Conservation (phyloP, 2,888 invertebrate genomes). For the Microdon myrmicae region DNA sequence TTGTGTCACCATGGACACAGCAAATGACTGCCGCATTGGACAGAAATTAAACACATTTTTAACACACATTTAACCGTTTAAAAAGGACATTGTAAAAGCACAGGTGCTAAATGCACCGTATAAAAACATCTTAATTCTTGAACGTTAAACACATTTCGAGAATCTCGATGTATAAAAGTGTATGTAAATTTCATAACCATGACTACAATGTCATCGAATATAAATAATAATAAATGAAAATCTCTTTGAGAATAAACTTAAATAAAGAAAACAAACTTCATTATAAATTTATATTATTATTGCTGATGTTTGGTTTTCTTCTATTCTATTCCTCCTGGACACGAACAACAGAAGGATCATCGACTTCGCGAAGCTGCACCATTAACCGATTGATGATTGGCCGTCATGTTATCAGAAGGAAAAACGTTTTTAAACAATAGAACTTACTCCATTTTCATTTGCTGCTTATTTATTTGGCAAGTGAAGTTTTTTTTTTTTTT, state of each 20-base stretch:
- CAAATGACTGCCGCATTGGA: too few species aligned
- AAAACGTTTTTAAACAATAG: conserved; percentile 46
- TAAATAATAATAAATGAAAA: conserved; percentile 4
- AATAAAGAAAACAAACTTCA: not conserved
- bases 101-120: too few species aligned
- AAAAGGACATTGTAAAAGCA: too few species aligned
- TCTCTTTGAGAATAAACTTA: too few species aligned
- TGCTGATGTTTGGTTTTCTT: conserved; percentile 11
- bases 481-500: conserved; percentile 2
- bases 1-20: too few species aligned
- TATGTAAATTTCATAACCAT: conserved; percentile 35
- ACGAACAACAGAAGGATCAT: conserved; percentile 9
- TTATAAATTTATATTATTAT: conserved; percentile 22
- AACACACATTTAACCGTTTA: not conserved
- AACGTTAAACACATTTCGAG: not conserved
- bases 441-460: conserved; percentile 1
- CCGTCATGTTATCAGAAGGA: conserved; percentile 26
- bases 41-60: too few species aligned
- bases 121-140: too few species aligned
- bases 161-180: conserved; percentile 24
- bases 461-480: conserved; percentile 14
- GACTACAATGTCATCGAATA: conserved; percentile 9
- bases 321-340: conserved; percentile 6
- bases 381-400: conserved; percentile 21
- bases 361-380: conserved; percentile 28